Percentiles rank a stretch among this genome's conserved stretches.
These are phyloP conservation scores for Cosmorhoe ocellata DNA, from an alignment of 2,888 invertebrate species.

Conservation along the genomic window DNA sequence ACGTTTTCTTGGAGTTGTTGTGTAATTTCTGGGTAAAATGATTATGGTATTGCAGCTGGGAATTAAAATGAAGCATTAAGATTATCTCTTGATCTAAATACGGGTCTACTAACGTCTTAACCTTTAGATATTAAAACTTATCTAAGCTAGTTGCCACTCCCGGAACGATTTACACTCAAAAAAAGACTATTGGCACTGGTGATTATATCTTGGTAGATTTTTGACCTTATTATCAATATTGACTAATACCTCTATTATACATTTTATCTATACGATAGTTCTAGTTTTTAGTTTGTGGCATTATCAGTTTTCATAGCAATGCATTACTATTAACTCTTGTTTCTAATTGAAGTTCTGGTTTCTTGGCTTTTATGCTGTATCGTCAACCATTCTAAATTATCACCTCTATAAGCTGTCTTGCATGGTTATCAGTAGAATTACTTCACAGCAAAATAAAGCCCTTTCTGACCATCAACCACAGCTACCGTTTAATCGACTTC, in stretches of 20 bases:
- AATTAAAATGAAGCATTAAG: constrained; percentile 26
- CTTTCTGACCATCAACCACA: constrained; percentile 24
- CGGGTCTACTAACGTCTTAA: no score
- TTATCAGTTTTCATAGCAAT: no score
- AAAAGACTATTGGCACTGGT: no score
- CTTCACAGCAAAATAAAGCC: constrained; percentile 17
- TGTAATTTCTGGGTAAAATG: constrained; percentile 30
- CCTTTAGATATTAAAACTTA: not conserved
- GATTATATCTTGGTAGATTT: no score
- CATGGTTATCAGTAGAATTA: constrained; percentile 13
- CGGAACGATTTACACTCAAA: no score
- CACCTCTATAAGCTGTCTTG: not conserved
- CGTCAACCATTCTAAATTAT: not conserved
- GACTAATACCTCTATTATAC: no score
- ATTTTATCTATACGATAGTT: no score
- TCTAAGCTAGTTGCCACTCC: not conserved
- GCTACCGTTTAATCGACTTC: constrained; percentile 35
- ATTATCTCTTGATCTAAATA: constrained; percentile 25
- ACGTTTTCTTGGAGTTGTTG: constrained; percentile 40
- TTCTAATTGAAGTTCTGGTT: no score
- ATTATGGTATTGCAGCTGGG: constrained; percentile 20
- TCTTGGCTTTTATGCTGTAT: no score
- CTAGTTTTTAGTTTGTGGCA: no score
- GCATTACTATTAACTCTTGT: no score
- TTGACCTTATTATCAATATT: no score